A percentile compares a stretch with the other conserved stretches of the same genome.
phyloP scores from a whole-genome alignment of 2,113 vertebrate genomes.

The Nasalis larvatus region DNA sequence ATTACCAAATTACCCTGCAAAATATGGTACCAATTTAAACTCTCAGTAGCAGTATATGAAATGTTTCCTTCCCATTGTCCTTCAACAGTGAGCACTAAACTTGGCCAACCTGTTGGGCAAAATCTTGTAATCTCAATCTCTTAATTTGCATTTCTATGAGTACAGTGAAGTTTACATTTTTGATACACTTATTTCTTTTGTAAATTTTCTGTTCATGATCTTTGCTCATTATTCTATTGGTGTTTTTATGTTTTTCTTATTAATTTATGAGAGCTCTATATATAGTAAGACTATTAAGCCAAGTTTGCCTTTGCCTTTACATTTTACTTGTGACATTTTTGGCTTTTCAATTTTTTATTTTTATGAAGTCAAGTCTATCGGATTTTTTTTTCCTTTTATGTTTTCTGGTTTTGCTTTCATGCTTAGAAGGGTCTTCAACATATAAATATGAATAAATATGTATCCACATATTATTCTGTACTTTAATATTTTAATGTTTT shows the following conservation, averaged over 20 bases:
- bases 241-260: background rate
- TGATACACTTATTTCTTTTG: background rate
- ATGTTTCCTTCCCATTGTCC: background rate
- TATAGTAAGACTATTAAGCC: background rate
- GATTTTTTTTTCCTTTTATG: background rate
- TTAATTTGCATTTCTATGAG: background rate
- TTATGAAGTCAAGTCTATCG: background rate
- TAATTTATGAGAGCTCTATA: background rate
- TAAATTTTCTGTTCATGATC: background rate
- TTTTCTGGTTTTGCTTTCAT: constrained; percentile 12
- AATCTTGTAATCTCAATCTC: constrained; percentile 2
- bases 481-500: background rate
- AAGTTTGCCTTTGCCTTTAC: background rate
- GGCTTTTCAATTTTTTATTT: background rate
- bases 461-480: background rate
- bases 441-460: background rate
- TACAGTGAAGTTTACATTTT: background rate
- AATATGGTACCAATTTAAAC: background rate
- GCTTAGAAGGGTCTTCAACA: background rate
- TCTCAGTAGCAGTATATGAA: background rate
- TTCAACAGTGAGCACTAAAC: background rate
- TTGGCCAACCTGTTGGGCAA: background rate
- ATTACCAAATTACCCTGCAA: background rate
- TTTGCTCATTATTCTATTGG: constrained; percentile 16
- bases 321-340: constrained; percentile 4